Percentiles rank a stretch among this genome's conserved stretches.
phyloP scores from a whole-genome alignment of 2,888 invertebrate genomes.

The Trissolcus japonicus region DNA sequence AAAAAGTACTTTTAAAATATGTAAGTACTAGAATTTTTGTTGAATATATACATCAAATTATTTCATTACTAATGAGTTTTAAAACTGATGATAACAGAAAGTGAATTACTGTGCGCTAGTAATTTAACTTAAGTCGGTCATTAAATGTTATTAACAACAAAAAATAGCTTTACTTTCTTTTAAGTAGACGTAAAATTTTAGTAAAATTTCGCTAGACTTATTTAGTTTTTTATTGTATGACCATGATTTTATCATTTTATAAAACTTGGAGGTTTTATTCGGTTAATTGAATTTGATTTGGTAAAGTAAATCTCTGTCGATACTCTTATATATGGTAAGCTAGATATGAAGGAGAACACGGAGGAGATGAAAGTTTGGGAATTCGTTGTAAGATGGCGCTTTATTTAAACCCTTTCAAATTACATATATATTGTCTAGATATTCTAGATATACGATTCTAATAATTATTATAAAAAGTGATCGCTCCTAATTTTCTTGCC shows the following conservation, averaged over 20 bases:
- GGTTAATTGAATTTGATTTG: no score
- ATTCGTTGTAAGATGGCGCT: constrained; percentile 25
- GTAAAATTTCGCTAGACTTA: no score
- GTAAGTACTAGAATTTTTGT: not conserved
- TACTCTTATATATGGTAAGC: constrained; percentile 14
- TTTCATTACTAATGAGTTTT: no score
- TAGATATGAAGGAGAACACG: constrained; percentile 5
- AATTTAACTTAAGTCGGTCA: constrained; percentile 30
- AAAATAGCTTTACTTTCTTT: not conserved
- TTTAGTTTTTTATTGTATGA: no score
- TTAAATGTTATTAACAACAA: not conserved
- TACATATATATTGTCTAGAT: no score
- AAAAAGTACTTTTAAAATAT: not conserved
- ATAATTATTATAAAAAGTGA: no score
- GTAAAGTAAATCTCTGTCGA: not conserved
- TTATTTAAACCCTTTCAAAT: not conserved
- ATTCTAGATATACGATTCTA: no score
- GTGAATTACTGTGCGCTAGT: constrained; percentile 16
- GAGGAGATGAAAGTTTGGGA: constrained; percentile 12
- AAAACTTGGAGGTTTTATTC: no score
- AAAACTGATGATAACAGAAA: not conserved
- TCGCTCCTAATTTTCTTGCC: no score
- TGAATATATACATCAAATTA: not conserved
- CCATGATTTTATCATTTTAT: no score
- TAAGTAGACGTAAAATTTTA: no score